Base-by-base conservation (phyloP, 2,797 vertebrate genomes). In the Lacerta agilis region DNA sequence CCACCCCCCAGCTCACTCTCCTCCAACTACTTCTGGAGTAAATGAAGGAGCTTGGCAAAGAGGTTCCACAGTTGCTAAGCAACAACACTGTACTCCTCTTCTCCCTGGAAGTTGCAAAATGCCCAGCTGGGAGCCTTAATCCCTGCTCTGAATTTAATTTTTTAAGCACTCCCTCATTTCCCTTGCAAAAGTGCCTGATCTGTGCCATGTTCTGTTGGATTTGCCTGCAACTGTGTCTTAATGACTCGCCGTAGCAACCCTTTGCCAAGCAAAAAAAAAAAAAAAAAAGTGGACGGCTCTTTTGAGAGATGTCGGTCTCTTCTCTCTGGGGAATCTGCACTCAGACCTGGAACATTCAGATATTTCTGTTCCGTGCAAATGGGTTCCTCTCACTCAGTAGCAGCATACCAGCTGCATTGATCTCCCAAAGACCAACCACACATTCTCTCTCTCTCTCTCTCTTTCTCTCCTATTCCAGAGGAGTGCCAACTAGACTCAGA, bases 101-200 rank as follows among this genome's bases (percentile, higher is more conserved):
- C 41, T 85, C 87, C 78, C n/a, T 81, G 55, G 71, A 89, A 86
- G 73, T 78, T 77, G 38, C 83, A 89, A 82, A 86, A 86, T 41
- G 84, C 36, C 79, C 88, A 89, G 79, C 88, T 89, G 88, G 88
- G 83, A 89, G 61, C 72, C 33, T 79, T 76, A 86, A 86, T 89
- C 88, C 66, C 84, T 86, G 72, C 79, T 86, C 84, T 86, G 83
- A 86, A 77, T 84, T 86, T 86, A 82, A 69, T 89, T 86, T 82
- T 77, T 71, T 80, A 43, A 82, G 43, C 49, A 43, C 27, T 82
- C 67, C 72, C 29, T 86, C 79, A 80, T 85, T 88, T 85, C 58
- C 77, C 83, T 85, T 64, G 76, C 83, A 79, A 80, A 82, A 85
- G 58, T 17, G 43, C 58, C 41, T 45, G 83, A 27, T 75, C n/a